Evolutionary conservation across 2,113 vertebrate species (phyloP).

Genomic region (Siphamia tubifer): DNA sequence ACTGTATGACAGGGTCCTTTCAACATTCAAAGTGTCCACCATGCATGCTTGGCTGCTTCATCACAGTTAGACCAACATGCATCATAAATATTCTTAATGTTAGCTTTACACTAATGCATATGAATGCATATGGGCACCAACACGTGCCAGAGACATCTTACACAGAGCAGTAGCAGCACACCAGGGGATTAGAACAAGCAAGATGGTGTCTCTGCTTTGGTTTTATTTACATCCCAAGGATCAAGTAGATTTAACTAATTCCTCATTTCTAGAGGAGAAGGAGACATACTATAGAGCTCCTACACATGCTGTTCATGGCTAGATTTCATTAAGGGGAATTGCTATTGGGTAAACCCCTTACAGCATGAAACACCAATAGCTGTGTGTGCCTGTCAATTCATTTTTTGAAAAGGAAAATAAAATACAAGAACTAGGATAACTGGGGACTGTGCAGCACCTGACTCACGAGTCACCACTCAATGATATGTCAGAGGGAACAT

Average conservation of each 20-base stretch:
- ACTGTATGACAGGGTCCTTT: constrained; percentile 32
- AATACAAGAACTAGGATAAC: constrained; percentile 5
- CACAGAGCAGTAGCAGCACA: constrained; percentile 33
- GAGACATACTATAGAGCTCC: constrained; percentile 17
- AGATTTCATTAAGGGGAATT: not conserved
- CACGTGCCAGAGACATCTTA: constrained; percentile 28
- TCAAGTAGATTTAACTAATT: constrained; percentile 59
- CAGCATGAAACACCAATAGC: not conserved
- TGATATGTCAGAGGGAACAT: constrained; percentile 17
- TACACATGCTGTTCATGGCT: not conserved
- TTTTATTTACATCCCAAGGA: constrained; percentile 64
- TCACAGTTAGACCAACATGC: constrained; percentile 33
- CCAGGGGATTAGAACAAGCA: constrained; percentile 55
- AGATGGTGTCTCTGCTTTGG: constrained; percentile 48
- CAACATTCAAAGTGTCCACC: constrained; percentile 29
- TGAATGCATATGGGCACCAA: constrained; percentile 17
- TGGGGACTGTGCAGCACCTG: constrained; percentile 7
- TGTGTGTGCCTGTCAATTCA: not conserved
- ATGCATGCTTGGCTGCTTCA: constrained; percentile 45
- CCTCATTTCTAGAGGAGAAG: constrained; percentile 44
- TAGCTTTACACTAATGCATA: not conserved
- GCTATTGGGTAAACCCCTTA: not conserved
- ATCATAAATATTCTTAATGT: not conserved
- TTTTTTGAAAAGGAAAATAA: no score
- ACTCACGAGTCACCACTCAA: not conserved